Base-by-base conservation (phyloP, 2,888 invertebrate species). In the Philonicus albiceps region DNA sequence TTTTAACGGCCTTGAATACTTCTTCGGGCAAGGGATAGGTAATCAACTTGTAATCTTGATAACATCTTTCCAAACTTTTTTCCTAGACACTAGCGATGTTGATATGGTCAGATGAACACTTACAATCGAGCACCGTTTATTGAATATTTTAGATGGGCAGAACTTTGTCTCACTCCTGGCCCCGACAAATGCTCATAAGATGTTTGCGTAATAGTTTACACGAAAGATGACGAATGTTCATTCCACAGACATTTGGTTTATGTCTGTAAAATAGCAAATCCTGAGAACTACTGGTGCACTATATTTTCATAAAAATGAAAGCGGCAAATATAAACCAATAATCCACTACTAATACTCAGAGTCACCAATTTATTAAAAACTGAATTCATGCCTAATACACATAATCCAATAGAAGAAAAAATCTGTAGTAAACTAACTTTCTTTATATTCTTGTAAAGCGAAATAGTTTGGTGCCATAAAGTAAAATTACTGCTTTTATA, bases 1-100 rank as follows among this genome's bases (percentile, higher is more conserved):
- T 81, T 81, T 81, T 81, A 81, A 81, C 55, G 81, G 64, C 64
- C 81, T 55, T 81, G 55, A 81, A 81, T 55, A 55, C 53, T 81
- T 81, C 31, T 81, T 64, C 64, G 19, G 55, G n/a, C 64, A 19
- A 81, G 30, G 53, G 64, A 81, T 81, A 55, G 81, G 81, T 81
- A 81, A 53, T 81, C 64, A 81, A 81, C 64, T 55, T 81, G 81
- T 64, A 64, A 81, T 53, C 37, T 81, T 22, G 64, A 53, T 34
- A 81, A 64, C 19, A 64, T 81, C 31, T 81, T 27, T 64, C 7
- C 30, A 78, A 78, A 78, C 78, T 78, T 78, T 78, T 78, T 78
- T 78, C 30, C 40, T 43, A 76, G 40, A 76, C 78, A 78, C 78
- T 78, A 11, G 49, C 16, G 78, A 78, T 49, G 78, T 27, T 22